Evolutionary conservation across 1,140 invertebrate species (phyloP), one percentile per base, ranked within the genome.

Genomic region (Geopemphigus sp.): DNA sequence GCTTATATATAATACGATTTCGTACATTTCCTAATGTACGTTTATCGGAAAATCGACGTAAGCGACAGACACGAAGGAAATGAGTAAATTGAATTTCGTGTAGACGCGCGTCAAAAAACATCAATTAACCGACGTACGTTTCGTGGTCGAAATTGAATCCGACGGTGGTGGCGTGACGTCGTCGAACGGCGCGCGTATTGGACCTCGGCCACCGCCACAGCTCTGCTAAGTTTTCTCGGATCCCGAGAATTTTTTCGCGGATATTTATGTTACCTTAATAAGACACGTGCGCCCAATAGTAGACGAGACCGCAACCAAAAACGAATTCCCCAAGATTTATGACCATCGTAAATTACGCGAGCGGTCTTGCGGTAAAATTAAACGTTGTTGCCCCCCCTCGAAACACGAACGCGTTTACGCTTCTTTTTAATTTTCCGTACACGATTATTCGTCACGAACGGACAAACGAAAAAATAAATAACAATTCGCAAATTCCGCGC

Each of bases 301-400:
- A 19, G 45, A 70, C 26, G 24, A 70, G 26, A 59, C 32, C 56
- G n/a, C 73, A 26, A 11, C 47, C 47, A 70, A 56, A 76, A 76
- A 76, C 73, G 73, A 76, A 76, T 76, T 76, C 73, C 24, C 32
- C 1, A 24, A 47, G 73, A 76, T 76, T 76, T 76, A 76, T 76
- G 54, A 8, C 15, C 22, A 17, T 17, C 56, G 32, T 76, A 76
- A 76, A 76, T 76, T 76, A 76, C 56, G 39, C n/a, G 26, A 45
- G 57, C 29, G 14, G 39, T 47, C 73, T 59, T 22, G 29, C 56
- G 14, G 32, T 39, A 47, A 76, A 76, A 76, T 61, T 61, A 76
- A 59, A 47, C 56, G 50, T 14, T 70, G 14, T 53, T 29, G 29
- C 59, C 29, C 29, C 11, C 53, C 32, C 22, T 4, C 32, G 54